These are phyloP conservation scores for Rhinolophus ferrumequinum DNA, from an alignment of 2,113 vertebrate genomes.

Conservation along the genomic window DNA sequence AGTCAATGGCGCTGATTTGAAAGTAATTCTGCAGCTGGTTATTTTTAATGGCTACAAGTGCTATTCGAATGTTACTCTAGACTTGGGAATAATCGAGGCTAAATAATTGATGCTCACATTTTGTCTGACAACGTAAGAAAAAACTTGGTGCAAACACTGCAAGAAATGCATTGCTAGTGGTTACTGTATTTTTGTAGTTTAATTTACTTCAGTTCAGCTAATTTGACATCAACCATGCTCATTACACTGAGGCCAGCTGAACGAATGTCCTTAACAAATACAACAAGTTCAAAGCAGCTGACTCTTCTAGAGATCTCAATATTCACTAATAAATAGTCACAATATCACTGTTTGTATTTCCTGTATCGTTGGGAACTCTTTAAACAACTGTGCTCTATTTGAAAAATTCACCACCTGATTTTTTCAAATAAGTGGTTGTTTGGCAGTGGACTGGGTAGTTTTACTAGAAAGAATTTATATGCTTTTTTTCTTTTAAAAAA, in stretches of 20 bases:
- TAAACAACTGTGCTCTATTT: not conserved
- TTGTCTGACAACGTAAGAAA: conserved; percentile 3
- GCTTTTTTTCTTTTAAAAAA: not conserved
- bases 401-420: not conserved
- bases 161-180: not conserved
- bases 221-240: conserved; percentile 1
- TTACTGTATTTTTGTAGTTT: conserved; percentile 43
- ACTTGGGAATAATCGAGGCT: conserved; percentile 32
- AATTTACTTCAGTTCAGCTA: conserved; percentile 53
- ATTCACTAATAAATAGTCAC: not conserved
- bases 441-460: not conserved
- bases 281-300: not conserved
- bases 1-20: conserved; percentile 18
- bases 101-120: conserved; percentile 41
- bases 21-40: conserved; percentile 55
- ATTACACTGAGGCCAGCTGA: conserved; percentile 46
- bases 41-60: conserved; percentile 26
- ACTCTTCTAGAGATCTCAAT: not conserved
- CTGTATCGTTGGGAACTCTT: not conserved
- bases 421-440: not conserved
- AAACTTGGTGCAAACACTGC: not conserved
- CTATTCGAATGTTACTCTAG: conserved; percentile 46
- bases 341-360: not conserved
- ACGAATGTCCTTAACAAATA: not conserved
- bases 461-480: not conserved